Base-by-base conservation (phyloP, 2,888 invertebrate genomes). In the Drosophila flavopinicola region DNA sequence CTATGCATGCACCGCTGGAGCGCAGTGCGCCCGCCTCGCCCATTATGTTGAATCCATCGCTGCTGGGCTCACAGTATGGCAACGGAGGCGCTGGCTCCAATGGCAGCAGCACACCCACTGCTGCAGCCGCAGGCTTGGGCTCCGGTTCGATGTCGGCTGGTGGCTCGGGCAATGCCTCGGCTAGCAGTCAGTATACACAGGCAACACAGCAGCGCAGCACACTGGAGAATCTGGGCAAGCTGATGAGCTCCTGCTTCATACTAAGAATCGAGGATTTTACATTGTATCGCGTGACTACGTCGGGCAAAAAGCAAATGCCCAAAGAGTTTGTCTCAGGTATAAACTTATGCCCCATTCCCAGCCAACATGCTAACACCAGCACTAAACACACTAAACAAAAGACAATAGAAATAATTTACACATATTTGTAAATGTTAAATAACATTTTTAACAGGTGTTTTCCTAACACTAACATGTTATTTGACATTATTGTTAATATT, bases 181-280 rank as follows among this genome's bases (percentile, higher is more conserved):
- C 77, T 3, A 84, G 78, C 39, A 88, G 84, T 45, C 82, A 87
- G 32, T 49, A 75, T 5, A 93, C 93, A 2, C 94, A 95, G 27
- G 93, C 94, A 0, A 93, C 94, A 69, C 94, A 93, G 76, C 93
- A 90, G 24, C 83, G 84, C 41, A 93, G 72, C 54, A 93, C 96
- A 45, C 91, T 95, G 7, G 93, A 94, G 71, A 96, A 97, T 89
- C 92, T 97, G 32, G 94, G 95, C 20, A 97, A 96, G 89, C 91
- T 99, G 66, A 97, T 99, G 96, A 97, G 98, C 24, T 95, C 97
- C 9, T 98, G 98, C 90, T 94, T 97, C 30, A 94, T 99, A 27
- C 92, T 99, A 64, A 93, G 97, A 89, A 94, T 99, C 79, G 96
- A 97, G 87, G 98, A 99, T 90, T 96, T 99, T 87, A 95, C 95